Evolutionary conservation across 2,888 invertebrate genomes (phyloP).

Genomic region (Stegana nigrithorax): DNA sequence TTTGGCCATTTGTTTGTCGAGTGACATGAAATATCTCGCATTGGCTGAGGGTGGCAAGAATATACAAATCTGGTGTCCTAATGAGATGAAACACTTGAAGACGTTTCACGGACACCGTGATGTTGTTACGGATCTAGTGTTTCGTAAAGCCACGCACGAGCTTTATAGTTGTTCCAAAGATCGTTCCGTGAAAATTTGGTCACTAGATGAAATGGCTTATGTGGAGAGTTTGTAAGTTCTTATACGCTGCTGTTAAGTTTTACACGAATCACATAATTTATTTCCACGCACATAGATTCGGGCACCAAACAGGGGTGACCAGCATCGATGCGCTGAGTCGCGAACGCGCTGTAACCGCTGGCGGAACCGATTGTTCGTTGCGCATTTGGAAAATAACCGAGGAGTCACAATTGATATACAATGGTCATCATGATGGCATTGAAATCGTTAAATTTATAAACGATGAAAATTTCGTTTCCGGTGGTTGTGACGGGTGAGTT

Average conservation of each 20-base stretch:
- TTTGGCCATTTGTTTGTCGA: constrained; percentile 78
- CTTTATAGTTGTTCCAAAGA: constrained; percentile 85
- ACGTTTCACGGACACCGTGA: constrained; percentile 85
- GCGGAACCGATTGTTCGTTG: constrained; percentile 87
- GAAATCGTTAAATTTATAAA: constrained; percentile 92
- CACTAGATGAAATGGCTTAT: constrained; percentile 94
- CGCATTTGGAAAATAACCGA: constrained; percentile 97
- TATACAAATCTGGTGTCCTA: constrained; percentile 87
- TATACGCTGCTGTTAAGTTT: not conserved
- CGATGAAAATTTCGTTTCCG: constrained; percentile 93
- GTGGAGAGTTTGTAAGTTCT: constrained; percentile 84
- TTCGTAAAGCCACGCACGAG: constrained; percentile 86
- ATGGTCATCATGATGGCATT: constrained; percentile 84
- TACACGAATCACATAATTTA: not conserved
- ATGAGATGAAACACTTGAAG: constrained; percentile 80
- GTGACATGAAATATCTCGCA: constrained; percentile 85
- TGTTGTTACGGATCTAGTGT: constrained; percentile 80
- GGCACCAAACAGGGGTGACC: constrained; percentile 89
- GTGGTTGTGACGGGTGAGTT: constrained; percentile 87
- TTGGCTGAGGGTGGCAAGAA: constrained; percentile 77
- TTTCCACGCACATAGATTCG: constrained; percentile 71
- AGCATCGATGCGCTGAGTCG: constrained; percentile 87
- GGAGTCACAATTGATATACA: constrained; percentile 95
- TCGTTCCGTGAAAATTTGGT: constrained; percentile 92
- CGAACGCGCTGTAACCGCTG: constrained; percentile 89